phyloP scores from a whole-genome alignment of 2,888 invertebrate genomes.

The Barypeithes pellucidus region DNA sequence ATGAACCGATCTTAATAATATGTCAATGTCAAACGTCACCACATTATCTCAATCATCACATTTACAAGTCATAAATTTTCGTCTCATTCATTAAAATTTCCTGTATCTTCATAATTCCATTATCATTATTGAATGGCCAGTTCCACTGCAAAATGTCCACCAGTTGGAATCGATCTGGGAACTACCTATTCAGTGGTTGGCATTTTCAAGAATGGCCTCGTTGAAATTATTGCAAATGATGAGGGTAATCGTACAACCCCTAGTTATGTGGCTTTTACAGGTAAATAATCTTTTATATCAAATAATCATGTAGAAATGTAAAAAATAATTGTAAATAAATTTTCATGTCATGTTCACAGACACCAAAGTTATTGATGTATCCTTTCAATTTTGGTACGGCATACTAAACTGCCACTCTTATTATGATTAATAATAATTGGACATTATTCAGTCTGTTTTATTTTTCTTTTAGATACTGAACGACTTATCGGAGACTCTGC shows the following conservation, averaged over 20 bases:
- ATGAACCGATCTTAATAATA: neutral
- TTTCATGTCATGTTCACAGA: too few relatives aligned
- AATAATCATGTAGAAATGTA: too few relatives aligned
- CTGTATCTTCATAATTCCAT: slow-evolving; percentile 6
- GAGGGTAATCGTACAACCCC: slow-evolving; percentile 92
- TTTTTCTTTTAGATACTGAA: slow-evolving; percentile 69
- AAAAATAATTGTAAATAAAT: too few relatives aligned
- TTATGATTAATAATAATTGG: too few relatives aligned
- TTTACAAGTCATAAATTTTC: neutral
- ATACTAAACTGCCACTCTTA: too few relatives aligned
- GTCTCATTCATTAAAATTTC: slow-evolving; percentile 18
- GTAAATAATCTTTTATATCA: too few relatives aligned
- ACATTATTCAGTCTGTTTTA: too few relatives aligned
- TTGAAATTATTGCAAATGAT: slow-evolving; percentile 91
- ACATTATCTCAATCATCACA: neutral
- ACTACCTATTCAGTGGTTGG: slow-evolving; percentile 56
- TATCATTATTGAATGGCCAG: slow-evolving; percentile 36
- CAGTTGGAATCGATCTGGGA: slow-evolving; percentile 54
- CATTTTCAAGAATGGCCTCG: slow-evolving; percentile 63
- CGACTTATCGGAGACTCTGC: slow-evolving; percentile 71
- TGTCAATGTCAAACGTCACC: neutral
- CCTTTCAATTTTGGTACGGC: too few relatives aligned
- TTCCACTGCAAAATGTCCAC: slow-evolving; percentile 33
- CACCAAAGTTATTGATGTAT: too few relatives aligned
- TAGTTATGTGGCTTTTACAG: slow-evolving; percentile 90